Percentiles rank a stretch among this genome's conserved stretches.
Evolutionary conservation across 2,113 vertebrate genomes (phyloP).

Genomic region (Lepisosteus oculatus): DNA sequence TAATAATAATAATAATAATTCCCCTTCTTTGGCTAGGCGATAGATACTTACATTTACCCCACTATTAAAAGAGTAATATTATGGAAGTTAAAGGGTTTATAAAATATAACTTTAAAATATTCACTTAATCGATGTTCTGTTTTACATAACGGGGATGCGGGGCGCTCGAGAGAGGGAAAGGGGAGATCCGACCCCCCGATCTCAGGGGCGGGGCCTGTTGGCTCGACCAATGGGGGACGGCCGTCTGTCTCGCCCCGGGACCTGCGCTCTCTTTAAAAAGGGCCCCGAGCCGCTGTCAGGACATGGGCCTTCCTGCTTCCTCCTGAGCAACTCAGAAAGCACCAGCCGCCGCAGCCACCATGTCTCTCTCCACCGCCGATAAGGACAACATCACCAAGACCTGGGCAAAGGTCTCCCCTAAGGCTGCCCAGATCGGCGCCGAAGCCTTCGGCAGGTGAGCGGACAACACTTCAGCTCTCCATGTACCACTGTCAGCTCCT

Average conservation of each 20-base stretch:
- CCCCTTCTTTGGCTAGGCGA: too few relatives aligned
- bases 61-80: too few relatives aligned
- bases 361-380: constrained; percentile 38
- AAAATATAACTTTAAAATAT: too few relatives aligned
- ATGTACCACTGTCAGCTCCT: too few relatives aligned
- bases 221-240: not conserved
- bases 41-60: too few relatives aligned
- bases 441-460: constrained; percentile 22
- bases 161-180: too few relatives aligned
- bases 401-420: constrained; percentile 17
- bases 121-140: too few relatives aligned
- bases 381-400: constrained; percentile 16
- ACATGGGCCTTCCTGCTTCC: not conserved
- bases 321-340: not conserved
- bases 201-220: not conserved
- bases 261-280: not conserved
- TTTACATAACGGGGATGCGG: too few relatives aligned
- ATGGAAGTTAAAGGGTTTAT: too few relatives aligned
- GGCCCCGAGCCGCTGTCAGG: not conserved
- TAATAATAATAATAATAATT: too few relatives aligned
- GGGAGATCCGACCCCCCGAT: not conserved
- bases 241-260: not conserved
- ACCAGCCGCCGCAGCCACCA: not conserved
- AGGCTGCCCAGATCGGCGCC: constrained; percentile 10
- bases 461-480: not conserved